Conservation (phyloP, 2,797 vertebrate species). For the Lepilemur ruficaudatus region DNA sequence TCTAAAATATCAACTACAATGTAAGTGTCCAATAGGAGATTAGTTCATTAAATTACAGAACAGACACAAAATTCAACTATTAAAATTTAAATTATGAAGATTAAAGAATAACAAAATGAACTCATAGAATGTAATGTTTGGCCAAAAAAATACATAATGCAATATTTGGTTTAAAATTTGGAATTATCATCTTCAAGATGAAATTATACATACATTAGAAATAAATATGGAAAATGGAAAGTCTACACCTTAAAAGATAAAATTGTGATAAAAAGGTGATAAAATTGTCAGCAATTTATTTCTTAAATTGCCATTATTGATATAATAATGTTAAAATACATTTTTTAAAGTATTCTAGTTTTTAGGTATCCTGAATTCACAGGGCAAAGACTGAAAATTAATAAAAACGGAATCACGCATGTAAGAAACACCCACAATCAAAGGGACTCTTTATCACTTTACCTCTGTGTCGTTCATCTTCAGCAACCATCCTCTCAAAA, state of each 20-base stretch:
- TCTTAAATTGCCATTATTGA: conserved; percentile 1
- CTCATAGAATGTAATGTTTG: background rate
- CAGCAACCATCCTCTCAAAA: conserved; percentile 98
- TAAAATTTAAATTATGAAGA: conserved; percentile 22
- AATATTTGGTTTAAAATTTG: background rate
- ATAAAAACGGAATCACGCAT: background rate
- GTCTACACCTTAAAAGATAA: background rate
- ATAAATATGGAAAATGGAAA: conserved; percentile 21
- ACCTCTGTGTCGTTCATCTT: conserved; percentile 96
- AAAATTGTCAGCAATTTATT: background rate
- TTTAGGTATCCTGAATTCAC: background rate
- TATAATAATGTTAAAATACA: background rate
- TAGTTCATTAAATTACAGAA: background rate
- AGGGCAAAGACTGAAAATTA: background rate
- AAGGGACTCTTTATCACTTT: conserved; percentile 45
- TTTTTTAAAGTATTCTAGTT: background rate
- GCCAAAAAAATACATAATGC: background rate
- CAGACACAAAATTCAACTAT: background rate
- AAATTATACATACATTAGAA: background rate
- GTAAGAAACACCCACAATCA: background rate
- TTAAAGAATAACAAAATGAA: conserved; percentile 5
- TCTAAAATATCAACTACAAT: background rate
- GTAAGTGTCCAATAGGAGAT: background rate
- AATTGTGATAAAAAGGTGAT: too few relatives aligned
- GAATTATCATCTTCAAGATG: background rate